Evolutionary conservation across 2,888 invertebrate species (phyloP), one percentile per base, ranked within the genome.

Genomic region (Dascillus cervinus): DNA sequence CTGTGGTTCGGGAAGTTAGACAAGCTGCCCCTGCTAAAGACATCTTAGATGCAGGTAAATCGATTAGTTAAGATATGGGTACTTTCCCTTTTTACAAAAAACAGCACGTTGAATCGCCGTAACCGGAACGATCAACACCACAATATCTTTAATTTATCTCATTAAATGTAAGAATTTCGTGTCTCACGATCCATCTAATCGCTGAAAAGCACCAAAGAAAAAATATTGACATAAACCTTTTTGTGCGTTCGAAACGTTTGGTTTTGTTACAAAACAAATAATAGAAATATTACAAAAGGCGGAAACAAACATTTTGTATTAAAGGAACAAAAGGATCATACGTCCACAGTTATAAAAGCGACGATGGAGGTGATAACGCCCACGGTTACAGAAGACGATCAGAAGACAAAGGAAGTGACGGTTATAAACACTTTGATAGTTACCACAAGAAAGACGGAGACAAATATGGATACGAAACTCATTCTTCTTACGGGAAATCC

Each of bases 371-470:
- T 39, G 68, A 68, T 26, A 69, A 69, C 26, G 63, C 66, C 36
- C 74, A 77, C 35, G 82, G 82, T 2, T 82, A 76, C 59, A 70
- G 74, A 24, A 72, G 75, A 40, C 75, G 73, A 53, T 71, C 71
- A 52, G 65, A 72, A 22, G 77, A 75, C 38, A 76, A 79, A 26
- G 81, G 79, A 13, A 76, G 75, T 54, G 75, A 78, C 44, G 82
- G 82, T 0, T 82, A 82, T 66, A 79, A 81, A 57, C 76, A 76
- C 47, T 77, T 75, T 50, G 82, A 81, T 62, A 75, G 79, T 28
- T 82, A 66, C 64, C 80, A 82, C 63, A 82, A 81, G 59, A 79
- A 77, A 56, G 77, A 75, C 19, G 79, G 80, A 0, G 82, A 82
- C 59, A 72, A 77, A 52, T 82, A 79, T 58, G 82, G 79, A 44